These are phyloP conservation scores for Nomada lathburiana DNA, from an alignment of 2,888 invertebrate species.

Conservation along the genomic window DNA sequence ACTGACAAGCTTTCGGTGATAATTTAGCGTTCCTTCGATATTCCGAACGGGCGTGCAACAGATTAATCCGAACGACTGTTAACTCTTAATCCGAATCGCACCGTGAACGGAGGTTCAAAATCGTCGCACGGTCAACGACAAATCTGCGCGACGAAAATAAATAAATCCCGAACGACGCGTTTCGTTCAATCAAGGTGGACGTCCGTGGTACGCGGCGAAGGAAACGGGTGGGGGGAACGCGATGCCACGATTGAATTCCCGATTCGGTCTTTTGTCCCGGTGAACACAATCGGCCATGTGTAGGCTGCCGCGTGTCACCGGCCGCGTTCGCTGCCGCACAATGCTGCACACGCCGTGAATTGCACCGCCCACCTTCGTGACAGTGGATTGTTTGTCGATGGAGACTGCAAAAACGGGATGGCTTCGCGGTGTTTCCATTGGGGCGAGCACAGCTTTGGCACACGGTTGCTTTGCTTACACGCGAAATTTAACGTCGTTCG, in stretches of 20 bases:
- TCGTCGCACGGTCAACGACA: background rate
- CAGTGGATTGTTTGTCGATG: conserved; percentile 60
- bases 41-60: too few species aligned
- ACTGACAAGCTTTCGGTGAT: too few species aligned
- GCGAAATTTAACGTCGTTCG: background rate
- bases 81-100: too few species aligned
- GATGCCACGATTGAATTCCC: background rate
- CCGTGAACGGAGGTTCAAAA: background rate
- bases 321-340: conserved; percentile 53
- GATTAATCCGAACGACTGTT: too few species aligned
- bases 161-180: background rate
- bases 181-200: conserved; percentile 4
- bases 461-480: background rate
- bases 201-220: background rate
- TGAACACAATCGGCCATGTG: conserved; percentile 36
- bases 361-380: conserved; percentile 64
- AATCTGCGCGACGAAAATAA: background rate
- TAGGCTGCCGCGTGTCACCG: conserved; percentile 48
- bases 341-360: conserved; percentile 50
- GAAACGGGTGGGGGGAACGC: conserved; percentile 5
- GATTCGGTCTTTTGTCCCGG: conserved; percentile 12
- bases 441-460: conserved; percentile 9
- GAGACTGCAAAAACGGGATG: conserved; percentile 55
- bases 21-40: too few species aligned
- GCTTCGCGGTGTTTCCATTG: background rate